phyloP scores from a whole-genome alignment of 2,888 invertebrate genomes.

The Drosophila neotestacea region DNA sequence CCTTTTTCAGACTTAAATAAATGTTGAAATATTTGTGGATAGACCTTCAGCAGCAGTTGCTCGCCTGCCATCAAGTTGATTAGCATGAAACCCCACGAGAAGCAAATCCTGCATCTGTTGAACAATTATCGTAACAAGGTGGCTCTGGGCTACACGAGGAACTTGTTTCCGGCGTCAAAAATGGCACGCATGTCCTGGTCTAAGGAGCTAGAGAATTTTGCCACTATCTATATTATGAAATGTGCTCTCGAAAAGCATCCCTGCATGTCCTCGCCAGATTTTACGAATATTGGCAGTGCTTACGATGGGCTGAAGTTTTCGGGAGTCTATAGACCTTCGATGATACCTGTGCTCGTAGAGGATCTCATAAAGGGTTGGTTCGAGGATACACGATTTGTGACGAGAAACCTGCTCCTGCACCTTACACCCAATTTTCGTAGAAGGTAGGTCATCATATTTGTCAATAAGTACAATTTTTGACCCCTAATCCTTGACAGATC shows the following conservation, averaged over 20 bases:
- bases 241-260: conserved; percentile 15
- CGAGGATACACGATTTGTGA: conserved; percentile 31
- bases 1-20: not conserved
- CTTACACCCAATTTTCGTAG: conserved; percentile 1
- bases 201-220: conserved; percentile 46
- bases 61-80: not conserved
- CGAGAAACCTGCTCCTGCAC: conserved; percentile 7
- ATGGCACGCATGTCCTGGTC: conserved; percentile 65
- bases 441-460: conserved; percentile 14
- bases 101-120: conserved; percentile 18
- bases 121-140: conserved; percentile 51
- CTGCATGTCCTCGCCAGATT: conserved; percentile 49
- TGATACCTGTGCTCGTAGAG: not conserved
- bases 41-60: conserved; percentile 34
- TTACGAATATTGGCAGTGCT: conserved; percentile 44
- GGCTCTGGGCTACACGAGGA: conserved; percentile 37
- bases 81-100: not conserved
- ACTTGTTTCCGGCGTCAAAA: conserved; percentile 44
- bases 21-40: not conserved
- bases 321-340: not conserved
- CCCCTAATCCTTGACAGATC: conserved; percentile 12
- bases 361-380: conserved; percentile 35
- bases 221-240: conserved; percentile 22
- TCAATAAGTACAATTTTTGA: fast-evolving
- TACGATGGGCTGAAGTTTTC: conserved; percentile 21